phyloP scores from a whole-genome alignment of 1,140 invertebrate genomes.

The Reticulitermes speratus region DNA sequence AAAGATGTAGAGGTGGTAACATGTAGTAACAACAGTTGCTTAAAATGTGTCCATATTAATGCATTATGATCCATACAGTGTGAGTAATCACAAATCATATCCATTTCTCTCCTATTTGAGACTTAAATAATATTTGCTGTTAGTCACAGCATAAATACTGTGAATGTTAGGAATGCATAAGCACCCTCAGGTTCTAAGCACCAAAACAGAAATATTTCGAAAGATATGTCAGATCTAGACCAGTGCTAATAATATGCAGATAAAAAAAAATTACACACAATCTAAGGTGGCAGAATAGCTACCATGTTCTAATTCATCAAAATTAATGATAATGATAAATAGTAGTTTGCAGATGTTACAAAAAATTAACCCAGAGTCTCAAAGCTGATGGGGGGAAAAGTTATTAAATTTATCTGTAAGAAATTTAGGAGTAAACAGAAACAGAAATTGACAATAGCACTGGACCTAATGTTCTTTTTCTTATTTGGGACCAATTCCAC shows the following conservation, averaged over 20 bases:
- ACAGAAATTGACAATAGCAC: background rate
- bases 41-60: no score
- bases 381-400: background rate
- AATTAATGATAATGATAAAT: background rate
- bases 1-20: no score
- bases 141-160: background rate
- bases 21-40: no score
- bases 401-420: no score
- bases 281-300: background rate
- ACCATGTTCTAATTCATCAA: background rate
- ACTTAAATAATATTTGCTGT: background rate
- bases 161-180: background rate
- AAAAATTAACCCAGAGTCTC: background rate
- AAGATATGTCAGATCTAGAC: background rate
- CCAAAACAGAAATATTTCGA: slow-evolving; percentile 1
- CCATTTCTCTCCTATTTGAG: background rate
- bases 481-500: background rate
- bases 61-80: background rate
- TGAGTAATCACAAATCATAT: background rate
- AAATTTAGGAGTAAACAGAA: no score
- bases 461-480: background rate
- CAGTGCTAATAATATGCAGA: background rate
- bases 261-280: background rate
- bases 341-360: background rate
- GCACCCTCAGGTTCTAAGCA: background rate